Evolutionary conservation across 2,888 invertebrate genomes (phyloP).

Genomic region (Catonia carolina): DNA sequence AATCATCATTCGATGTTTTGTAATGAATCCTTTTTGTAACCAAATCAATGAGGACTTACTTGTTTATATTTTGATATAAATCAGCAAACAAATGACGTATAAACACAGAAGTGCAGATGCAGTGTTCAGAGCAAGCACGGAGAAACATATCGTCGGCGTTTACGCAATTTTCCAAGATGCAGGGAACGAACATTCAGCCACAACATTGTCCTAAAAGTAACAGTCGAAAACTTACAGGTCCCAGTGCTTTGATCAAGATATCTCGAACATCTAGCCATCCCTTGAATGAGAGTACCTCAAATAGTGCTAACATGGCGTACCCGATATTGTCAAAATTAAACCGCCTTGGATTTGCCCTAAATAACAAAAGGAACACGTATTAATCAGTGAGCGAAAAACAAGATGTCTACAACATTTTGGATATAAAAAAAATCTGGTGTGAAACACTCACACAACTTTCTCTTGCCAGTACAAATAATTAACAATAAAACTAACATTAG

Average conservation of each 20-base stretch:
- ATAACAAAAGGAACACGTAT: no score
- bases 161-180: not conserved
- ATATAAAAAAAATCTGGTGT: no score
- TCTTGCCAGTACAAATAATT: no score
- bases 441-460: no score
- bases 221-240: constrained; percentile 64
- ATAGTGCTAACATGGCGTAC: constrained; percentile 94
- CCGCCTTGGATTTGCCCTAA: constrained; percentile 94
- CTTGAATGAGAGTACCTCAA: constrained; percentile 98
- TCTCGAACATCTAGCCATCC: constrained; percentile 99
- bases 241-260: constrained; percentile 90
- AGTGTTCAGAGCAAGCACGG: constrained; percentile 3
- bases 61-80: not conserved
- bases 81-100: constrained; percentile 1
- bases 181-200: constrained; percentile 4
- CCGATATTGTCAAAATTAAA: constrained; percentile 99
- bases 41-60: not conserved
- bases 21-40: no score
- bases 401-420: not conserved
- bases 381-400: no score
- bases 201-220: constrained; percentile 4
- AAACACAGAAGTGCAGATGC: constrained; percentile 11
- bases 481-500: no score
- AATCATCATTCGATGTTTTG: no score
- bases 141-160: not conserved